Evolutionary conservation across 2,888 invertebrate genomes (phyloP), one percentile per base, ranked within the genome.

Genomic region (Tachystola acroxantha): DNA sequence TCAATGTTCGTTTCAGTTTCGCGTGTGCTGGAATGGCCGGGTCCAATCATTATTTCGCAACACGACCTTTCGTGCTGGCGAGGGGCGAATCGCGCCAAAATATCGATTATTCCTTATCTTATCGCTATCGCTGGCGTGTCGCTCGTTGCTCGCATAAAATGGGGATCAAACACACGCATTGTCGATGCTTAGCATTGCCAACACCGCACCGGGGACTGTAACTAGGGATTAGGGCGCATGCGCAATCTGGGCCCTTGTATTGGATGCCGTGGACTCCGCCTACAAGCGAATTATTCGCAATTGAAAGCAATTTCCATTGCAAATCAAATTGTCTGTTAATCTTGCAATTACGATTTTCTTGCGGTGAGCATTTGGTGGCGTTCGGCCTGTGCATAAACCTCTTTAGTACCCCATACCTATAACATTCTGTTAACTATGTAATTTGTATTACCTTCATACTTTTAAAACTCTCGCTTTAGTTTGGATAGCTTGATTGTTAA

Each of bases 21-120:
- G 63, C 66, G 66, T 58, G 53, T 50, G n/a, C n/a, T n/a, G 54
- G 50, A 46, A 40, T 50, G 16, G n/a, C n/a, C n/a, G n/a, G 53
- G 55, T 57, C 59, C 52, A 60, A 58, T 64, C 63, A 64, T 67
- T 68, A 77, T 78, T 78, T 78, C 64, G 78, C 78, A 77, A 77
- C 64, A 58, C 57, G 58, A 84, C 84, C 85, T 85, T 82, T 84
- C 77, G 79, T 78, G 79, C 57, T 63, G 68, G 58, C 62, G 24
- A 54, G 61, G 60, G 68, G 64, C 63, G 66, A 72, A 79, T 81
- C 79, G 84, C 79, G 84, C 85, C 76, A 85, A 85, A 75, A 68
- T 85, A 71, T 73, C 64, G 71, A 72, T 71, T 71, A 46, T 48
- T 50, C 60, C 62, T 71, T 73, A 75, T 75, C 74, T 75, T 73